Evolutionary conservation across 2,113 vertebrate genomes (phyloP), one percentile per base, ranked within the genome.

Genomic region (Heliornis fulica): DNA sequence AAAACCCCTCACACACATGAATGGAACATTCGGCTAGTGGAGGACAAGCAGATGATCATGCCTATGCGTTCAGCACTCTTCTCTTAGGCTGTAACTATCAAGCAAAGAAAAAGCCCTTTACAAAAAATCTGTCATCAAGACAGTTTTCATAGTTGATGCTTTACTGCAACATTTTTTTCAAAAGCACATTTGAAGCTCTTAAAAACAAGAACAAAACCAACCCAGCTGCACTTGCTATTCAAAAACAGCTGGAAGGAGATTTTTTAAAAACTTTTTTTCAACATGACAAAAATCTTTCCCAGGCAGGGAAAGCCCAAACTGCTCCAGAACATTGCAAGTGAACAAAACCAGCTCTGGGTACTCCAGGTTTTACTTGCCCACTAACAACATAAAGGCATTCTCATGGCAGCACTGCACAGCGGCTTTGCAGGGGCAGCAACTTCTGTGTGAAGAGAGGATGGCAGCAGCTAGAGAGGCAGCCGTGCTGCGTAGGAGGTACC

Each of bases 1-100:
- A 14, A 68, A 81, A 40, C 1, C 2, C 21, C 10, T 70, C 45
- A 25, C 0, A 0, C 17, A 36, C 8, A 0, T 0, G 2, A 12
- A 15, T 17, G 61, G 86, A 65, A 70, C 1, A 1, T 26, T 69
- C 7, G 7, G 59, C n/a, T 68, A 3, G 4, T 66, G 45, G 34
- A 74, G 64, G 54, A 32, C 61, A 83, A 65, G 46, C 22, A 40
- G 48, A 12, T 28, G 46, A 74, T 34, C 0, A 0, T 15, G 54
- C 25, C 78, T 28, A 57, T 0, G 0, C 2, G 4, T 15, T 53
- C 53, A 34, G 6, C 3, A 32, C 11, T 81, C 29, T 68, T 68
- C 59, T 68, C 50, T 68, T 32, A n/a, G 54, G 56, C 19, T 5
- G 3, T 7, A 21, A 61, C 7, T 8, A 23, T 6, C 53, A 66